Evolutionary conservation across 2,888 invertebrate species (phyloP), one percentile per base, ranked within the genome.

Genomic region (Ophioninae sp.): DNA sequence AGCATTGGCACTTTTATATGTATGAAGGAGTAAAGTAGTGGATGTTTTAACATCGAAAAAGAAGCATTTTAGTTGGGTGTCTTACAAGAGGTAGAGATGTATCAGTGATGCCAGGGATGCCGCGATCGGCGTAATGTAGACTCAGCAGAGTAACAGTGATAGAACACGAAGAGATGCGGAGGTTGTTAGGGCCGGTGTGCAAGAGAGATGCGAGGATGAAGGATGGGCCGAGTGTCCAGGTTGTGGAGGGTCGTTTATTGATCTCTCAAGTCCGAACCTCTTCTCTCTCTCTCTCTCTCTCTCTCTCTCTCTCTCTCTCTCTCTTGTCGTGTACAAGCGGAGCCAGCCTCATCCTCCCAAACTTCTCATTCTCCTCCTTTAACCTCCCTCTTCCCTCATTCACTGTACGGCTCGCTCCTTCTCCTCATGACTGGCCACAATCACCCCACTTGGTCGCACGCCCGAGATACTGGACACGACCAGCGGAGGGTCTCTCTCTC

Each of bases 231-330:
- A 91, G 91, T 92, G 92, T 91, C 91, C 91, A 91, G 91, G 92
- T 92, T 91, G 50, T 50, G 91, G 89, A 91, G 93, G 92, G 92
- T 92, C 93, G 92, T 93, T 93, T 93, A 93, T 93, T 93, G 93
- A 93, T 93, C 92, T 93, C 92, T 92, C 92, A 92, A 93, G 93
- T 93, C 92, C 91, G 90, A 91, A 90, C 89, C 90, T 90, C 89
- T 90, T 89, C 76, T 50, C 50, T 50, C 50, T 17, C 50, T 50
- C 39, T 37, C 72, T 73, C 72, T 39, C 44, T 30, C 57, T 61
- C 62, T 73, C 72, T 61, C 39, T 41, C 7, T 39, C 39, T 41
- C 50, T 50, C 50, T 83, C 77, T 77, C 81, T 72, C 50, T 83
- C 77, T 77, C 83, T 72, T 79, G 89, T 90, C 90, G 88, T 89